Percentiles rank a stretch among this genome's conserved stretches.
Conservation (phyloP, 2,888 invertebrate species). For the Caenorhabditis plicata region DNA sequence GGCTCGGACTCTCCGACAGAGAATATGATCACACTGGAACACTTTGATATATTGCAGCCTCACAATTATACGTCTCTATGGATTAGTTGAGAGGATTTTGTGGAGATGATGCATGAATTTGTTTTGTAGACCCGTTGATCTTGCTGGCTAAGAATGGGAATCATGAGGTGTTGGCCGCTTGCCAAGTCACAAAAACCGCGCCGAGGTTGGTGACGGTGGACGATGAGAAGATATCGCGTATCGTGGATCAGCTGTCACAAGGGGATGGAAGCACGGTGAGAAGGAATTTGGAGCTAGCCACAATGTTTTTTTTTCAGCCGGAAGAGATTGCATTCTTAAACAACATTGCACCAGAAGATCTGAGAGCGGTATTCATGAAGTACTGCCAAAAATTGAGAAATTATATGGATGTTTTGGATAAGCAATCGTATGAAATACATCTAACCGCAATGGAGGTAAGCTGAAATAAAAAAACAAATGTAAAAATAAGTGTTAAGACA, state of each 20-base stretch:
- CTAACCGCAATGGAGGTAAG: constrained; percentile 39
- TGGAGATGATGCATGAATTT: not conserved
- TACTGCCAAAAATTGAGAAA: constrained; percentile 29
- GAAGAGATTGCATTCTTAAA: constrained; percentile 2
- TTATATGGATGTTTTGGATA: constrained; percentile 27
- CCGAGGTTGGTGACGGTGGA: constrained; percentile 46
- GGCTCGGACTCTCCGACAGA: constrained; percentile 63
- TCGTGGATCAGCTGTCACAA: constrained; percentile 29
- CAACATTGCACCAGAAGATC: constrained; percentile 45
- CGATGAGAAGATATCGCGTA: constrained; percentile 34
- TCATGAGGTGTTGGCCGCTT: constrained; percentile 24
- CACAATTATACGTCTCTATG: constrained; percentile 53
- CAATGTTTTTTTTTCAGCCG: not conserved
- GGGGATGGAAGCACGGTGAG: constrained; percentile 9
- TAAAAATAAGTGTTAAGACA: constrained; percentile 18
- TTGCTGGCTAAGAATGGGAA: constrained; percentile 46
- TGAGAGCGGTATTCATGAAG: constrained; percentile 51
- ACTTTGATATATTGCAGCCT: constrained; percentile 50
- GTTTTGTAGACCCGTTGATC: constrained; percentile 52
- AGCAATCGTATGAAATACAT: constrained; percentile 42
- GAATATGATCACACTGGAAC: constrained; percentile 51
- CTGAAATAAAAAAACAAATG: too few relatives aligned
- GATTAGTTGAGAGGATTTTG: constrained; percentile 29
- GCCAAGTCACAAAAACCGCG: constrained; percentile 21
- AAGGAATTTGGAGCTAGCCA: too few relatives aligned